Evolutionary conservation across 92 coral and sea anemone genomes (phyloP).

Genomic region (Siderastrea radians): DNA sequence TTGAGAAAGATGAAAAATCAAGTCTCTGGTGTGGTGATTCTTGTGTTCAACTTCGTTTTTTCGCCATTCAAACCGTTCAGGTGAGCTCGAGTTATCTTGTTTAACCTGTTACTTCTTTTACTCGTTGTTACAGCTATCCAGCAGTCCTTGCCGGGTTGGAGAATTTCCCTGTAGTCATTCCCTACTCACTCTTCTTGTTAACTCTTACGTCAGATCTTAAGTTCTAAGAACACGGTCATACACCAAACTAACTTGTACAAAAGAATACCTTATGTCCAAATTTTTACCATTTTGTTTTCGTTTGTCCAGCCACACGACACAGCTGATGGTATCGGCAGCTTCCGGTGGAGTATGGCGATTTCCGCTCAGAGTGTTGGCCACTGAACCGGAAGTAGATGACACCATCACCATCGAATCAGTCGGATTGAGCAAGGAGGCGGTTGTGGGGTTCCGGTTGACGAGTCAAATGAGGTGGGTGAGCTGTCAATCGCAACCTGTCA

Average conservation of each 20-base stretch:
- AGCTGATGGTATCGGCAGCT: slow-evolving; percentile 88
- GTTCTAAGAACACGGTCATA: no score
- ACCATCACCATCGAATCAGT: slow-evolving; percentile 93
- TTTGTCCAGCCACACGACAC: slow-evolving; percentile 82
- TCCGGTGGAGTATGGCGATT: slow-evolving; percentile 99
- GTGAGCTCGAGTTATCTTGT: slow-evolving; percentile 52
- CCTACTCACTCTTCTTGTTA: no score
- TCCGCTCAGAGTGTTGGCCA: slow-evolving; percentile 92
- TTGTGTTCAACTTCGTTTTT: slow-evolving; percentile 91
- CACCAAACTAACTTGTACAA: background rate
- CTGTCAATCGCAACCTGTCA: background rate
- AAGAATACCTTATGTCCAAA: background rate
- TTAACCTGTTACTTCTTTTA: background rate
- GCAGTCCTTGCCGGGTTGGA: no score
- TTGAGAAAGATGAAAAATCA: slow-evolving; percentile 91
- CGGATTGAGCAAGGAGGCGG: slow-evolving; percentile 93
- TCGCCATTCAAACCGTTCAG: slow-evolving; percentile 97
- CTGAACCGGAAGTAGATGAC: slow-evolving; percentile 98
- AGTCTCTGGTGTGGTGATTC: slow-evolving; percentile 91
- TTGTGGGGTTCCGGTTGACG: slow-evolving; percentile 93
- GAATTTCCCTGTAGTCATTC: no score
- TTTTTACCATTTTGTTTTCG: background rate
- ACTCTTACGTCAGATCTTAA: no score
- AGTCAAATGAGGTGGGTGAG: slow-evolving; percentile 89
- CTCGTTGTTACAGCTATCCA: background rate